These are phyloP conservation scores for Rhopalosiphum padi DNA, from an alignment of 1,140 invertebrate species.

Conservation along the genomic window DNA sequence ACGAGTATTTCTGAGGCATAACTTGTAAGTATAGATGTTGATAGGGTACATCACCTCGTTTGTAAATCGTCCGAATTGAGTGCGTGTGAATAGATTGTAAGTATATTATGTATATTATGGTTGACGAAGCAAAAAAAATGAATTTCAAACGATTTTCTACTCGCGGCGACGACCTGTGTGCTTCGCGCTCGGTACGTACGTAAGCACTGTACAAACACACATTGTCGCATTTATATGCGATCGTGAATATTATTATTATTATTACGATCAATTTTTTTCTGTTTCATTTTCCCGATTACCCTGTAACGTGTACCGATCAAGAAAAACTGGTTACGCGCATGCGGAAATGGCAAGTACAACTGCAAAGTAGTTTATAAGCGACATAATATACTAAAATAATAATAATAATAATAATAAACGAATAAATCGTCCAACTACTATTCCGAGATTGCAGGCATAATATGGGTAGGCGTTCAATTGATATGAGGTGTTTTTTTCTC, in stretches of 20 bases:
- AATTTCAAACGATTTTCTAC: neutral
- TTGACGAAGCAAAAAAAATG: neutral
- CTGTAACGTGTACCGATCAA: neutral
- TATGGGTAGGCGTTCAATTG: neutral
- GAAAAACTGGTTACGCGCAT: constrained; percentile 36
- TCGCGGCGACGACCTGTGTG: neutral
- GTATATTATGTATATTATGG: neutral
- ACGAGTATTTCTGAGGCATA: neutral
- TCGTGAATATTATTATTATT: neutral
- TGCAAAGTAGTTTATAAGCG: neutral
- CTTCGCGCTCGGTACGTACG: neutral
- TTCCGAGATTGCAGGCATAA: neutral
- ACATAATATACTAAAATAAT: neutral
- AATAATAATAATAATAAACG: constrained; percentile 13
- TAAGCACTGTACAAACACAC: neutral
- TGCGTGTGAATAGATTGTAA: neutral
- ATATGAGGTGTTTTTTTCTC: neutral
- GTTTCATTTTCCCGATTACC: neutral
- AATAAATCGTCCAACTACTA: constrained; percentile 13
- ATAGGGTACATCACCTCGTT: neutral
- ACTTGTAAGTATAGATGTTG: neutral
- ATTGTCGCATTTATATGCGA: neutral
- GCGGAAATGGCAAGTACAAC: constrained; percentile 6
- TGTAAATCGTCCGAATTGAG: neutral
- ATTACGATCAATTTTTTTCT: neutral